Evolutionary conservation across 1,140 invertebrate genomes (phyloP).

Genomic region (Phocides pigmalion): DNA sequence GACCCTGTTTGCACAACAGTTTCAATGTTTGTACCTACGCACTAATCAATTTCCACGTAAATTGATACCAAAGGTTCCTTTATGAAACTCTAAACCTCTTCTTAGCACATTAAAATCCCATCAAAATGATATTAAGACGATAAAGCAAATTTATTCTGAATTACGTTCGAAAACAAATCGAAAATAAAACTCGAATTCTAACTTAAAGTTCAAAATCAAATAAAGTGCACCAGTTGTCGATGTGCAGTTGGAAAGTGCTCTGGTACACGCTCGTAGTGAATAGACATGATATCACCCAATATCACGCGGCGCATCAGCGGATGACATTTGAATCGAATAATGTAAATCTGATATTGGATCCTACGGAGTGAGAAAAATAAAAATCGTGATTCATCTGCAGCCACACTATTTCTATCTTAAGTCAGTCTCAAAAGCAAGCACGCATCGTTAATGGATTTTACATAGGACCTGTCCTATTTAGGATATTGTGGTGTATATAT

Average conservation of each 20-base stretch:
- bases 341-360: constrained; percentile 5
- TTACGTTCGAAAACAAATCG: background rate
- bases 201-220: constrained; percentile 61
- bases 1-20: constrained; percentile 53
- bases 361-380: background rate
- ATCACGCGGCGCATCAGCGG: constrained; percentile 33
- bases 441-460: no score
- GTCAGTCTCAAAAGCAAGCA: no score
- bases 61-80: constrained; percentile 15
- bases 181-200: constrained; percentile 20
- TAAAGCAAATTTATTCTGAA: background rate
- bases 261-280: constrained; percentile 52
- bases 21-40: constrained; percentile 40
- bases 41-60: constrained; percentile 35
- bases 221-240: constrained; percentile 64
- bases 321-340: background rate
- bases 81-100: background rate
- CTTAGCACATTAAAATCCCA: constrained; percentile 2
- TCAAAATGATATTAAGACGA: constrained; percentile 1
- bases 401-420: background rate
- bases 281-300: constrained; percentile 51
- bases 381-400: background rate
- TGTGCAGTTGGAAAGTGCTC: constrained; percentile 57
- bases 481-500: no score
- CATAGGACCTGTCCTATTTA: no score